phyloP scores from a whole-genome alignment of 2,113 vertebrate genomes.

The Corythornis cristatus region DNA sequence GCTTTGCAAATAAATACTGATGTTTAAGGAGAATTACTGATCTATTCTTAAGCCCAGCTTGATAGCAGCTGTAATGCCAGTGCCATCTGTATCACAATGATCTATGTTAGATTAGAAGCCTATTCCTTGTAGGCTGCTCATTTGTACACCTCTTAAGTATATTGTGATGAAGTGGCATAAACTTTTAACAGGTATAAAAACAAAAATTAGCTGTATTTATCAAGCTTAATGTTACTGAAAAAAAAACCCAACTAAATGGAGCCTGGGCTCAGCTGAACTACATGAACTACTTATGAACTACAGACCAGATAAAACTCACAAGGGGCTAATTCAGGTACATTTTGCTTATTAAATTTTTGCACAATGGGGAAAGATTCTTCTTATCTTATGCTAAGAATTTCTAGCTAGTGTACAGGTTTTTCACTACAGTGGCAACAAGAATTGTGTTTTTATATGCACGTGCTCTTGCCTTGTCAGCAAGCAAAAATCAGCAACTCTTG shows the following conservation, averaged over 20 bases:
- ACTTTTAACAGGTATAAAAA: not conserved
- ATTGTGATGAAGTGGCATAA: not conserved
- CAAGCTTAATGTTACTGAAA: not conserved
- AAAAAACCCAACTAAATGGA: not conserved
- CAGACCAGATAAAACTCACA: not conserved
- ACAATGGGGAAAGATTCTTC: not conserved
- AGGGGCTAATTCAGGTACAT: not conserved
- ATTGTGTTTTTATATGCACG: accelerated
- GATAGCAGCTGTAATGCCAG: not conserved
- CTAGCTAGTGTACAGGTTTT: accelerated
- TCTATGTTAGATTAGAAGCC: not conserved
- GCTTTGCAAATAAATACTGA: constrained; percentile 43
- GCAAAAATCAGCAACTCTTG: not conserved
- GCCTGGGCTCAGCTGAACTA: not conserved
- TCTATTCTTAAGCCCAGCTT: not conserved
- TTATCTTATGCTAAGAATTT: not conserved
- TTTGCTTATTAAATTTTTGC: not conserved
- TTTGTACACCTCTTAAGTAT: not conserved
- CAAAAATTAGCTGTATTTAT: not conserved
- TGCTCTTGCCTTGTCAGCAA: not conserved
- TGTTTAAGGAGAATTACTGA: constrained; percentile 13
- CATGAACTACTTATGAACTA: not conserved
- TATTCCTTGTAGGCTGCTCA: not conserved
- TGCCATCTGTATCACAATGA: not conserved
- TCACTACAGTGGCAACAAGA: not conserved